A percentile compares a stretch with the other conserved stretches of the same genome.
Evolutionary conservation across 2,113 vertebrate genomes (phyloP).

Genomic region (Hippopotamus amphibius): DNA sequence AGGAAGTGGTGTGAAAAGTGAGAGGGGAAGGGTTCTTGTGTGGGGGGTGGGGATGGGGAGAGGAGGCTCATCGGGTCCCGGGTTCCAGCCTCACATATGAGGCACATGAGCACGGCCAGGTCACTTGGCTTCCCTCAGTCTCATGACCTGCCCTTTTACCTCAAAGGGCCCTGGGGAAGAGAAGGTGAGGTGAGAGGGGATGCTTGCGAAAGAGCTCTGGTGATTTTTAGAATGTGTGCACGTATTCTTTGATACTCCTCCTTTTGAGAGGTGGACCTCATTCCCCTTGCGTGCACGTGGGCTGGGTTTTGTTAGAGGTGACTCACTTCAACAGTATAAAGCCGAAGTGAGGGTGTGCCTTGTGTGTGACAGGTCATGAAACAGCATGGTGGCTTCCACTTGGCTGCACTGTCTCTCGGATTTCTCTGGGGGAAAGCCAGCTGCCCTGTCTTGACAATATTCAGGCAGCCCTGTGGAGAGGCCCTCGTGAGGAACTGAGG

Average conservation of each 20-base stretch:
- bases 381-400: background rate
- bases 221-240: background rate
- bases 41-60: background rate
- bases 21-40: background rate
- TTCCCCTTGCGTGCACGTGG: background rate
- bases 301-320: background rate
- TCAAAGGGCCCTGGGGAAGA: background rate
- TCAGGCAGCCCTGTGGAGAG: background rate
- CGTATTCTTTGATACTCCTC: background rate
- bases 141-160: background rate
- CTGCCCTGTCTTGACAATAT: background rate
- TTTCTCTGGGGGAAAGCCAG: background rate
- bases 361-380: background rate
- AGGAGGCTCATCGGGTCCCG: background rate
- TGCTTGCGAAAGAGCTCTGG: background rate
- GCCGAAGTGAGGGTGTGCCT: background rate
- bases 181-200: background rate
- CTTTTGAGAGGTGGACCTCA: background rate
- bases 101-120: too few species aligned
- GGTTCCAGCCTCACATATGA: background rate
- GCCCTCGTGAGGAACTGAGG: background rate
- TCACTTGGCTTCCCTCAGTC: background rate
- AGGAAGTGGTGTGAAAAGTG: background rate
- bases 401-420: background rate
- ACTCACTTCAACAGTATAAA: background rate